Conservation (phyloP, 1,140 invertebrate species). For the Lethrus apterus region DNA sequence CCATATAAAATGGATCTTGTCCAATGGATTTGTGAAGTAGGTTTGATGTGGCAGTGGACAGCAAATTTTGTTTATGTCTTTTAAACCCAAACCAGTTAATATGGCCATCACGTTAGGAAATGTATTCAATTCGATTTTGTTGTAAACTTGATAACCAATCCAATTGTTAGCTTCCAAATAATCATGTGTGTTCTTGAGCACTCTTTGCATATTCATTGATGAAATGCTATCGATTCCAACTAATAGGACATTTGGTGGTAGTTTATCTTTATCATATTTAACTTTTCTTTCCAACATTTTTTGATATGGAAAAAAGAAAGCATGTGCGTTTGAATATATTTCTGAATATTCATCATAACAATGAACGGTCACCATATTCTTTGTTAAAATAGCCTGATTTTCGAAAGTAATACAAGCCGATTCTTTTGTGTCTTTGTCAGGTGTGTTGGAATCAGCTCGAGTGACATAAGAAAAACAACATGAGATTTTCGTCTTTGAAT, state of each 20-base stretch:
- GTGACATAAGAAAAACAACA: background rate
- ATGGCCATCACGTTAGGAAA: conserved; percentile 76
- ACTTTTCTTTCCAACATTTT: conserved; percentile 25
- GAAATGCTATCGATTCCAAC: conserved; percentile 79
- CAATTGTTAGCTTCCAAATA: conserved; percentile 50
- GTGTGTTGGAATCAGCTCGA: too few species aligned
- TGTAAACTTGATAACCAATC: conserved; percentile 52
- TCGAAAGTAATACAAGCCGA: conserved; percentile 2
- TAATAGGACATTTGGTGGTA: conserved; percentile 57
- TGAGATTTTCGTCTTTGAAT: conserved; percentile 19
- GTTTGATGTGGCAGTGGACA: conserved; percentile 41
- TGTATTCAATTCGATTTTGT: conserved; percentile 69
- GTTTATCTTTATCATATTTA: background rate
- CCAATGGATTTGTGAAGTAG: conserved; percentile 37
- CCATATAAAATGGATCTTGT: conserved; percentile 57
- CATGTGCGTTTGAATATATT: conserved; percentile 47
- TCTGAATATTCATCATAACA: conserved; percentile 20
- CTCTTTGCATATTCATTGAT: conserved; percentile 63
- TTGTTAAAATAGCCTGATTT: background rate
- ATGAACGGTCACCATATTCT: background rate
- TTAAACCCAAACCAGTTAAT: conserved; percentile 55
- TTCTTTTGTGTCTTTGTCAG: background rate
- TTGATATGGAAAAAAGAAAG: conserved; percentile 30
- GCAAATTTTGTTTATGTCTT: conserved; percentile 45
- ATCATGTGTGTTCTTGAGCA: conserved; percentile 64